These are phyloP conservation scores for Spondyliosoma cantharus DNA, from an alignment of 2,797 vertebrate genomes.

Conservation along the genomic window DNA sequence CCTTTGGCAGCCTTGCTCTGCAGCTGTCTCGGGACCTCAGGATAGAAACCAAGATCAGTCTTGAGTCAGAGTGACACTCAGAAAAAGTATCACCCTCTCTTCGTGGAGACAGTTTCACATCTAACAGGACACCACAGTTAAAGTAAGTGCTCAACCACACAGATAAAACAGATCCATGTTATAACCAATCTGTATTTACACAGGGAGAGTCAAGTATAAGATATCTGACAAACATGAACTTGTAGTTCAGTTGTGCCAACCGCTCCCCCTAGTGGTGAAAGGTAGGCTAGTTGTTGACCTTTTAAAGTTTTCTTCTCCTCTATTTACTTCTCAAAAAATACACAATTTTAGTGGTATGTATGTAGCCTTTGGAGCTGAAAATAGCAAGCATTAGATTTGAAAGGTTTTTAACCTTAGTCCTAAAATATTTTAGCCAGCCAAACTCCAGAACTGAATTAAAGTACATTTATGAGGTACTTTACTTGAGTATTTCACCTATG, in stretches of 20 bases:
- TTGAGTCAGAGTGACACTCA: slow-evolving; percentile 55
- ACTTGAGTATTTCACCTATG: too few species aligned
- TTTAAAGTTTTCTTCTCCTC: not conserved
- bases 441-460: too few species aligned
- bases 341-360: not conserved
- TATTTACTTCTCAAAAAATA: not conserved
- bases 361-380: not conserved
- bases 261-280: slow-evolving; percentile 64
- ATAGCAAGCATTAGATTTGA: not conserved
- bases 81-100: slow-evolving; percentile 42
- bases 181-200: slow-evolving; percentile 28
- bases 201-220: not conserved
- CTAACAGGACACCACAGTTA: slow-evolving; percentile 14
- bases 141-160: slow-evolving; percentile 6
- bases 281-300: not conserved
- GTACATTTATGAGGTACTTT: too few species aligned
- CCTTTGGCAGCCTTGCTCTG: slow-evolving; percentile 72
- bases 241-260: slow-evolving; percentile 34
- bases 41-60: slow-evolving; percentile 70
- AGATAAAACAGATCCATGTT: slow-evolving; percentile 16
- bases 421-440: too few species aligned
- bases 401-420: not conserved
- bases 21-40: slow-evolving; percentile 80
- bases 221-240: slow-evolving; percentile 3
- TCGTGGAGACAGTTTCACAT: slow-evolving; percentile 32